Conservation (phyloP, 1,140 invertebrate species). For the Drosophila oshimai region DNA sequence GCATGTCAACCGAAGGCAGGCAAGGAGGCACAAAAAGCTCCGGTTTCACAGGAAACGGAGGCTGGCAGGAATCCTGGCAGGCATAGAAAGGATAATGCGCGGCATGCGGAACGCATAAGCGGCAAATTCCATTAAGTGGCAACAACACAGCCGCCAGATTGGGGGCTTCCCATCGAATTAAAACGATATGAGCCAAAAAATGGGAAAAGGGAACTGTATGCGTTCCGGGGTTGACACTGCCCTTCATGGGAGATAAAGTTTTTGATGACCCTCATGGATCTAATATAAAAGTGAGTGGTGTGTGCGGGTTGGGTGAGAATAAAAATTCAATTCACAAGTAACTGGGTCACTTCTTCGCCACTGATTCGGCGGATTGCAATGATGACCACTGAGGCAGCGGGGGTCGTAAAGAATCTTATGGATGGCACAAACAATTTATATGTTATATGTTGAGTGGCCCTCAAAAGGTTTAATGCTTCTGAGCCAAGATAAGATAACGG, state of each 20-base stretch:
- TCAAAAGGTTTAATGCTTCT: slow-evolving; percentile 43
- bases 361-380: slow-evolving; percentile 1
- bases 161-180: slow-evolving; percentile 51
- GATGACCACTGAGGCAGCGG: slow-evolving; percentile 25
- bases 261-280: slow-evolving; percentile 52
- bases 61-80: slow-evolving; percentile 21
- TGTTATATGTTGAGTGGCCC: slow-evolving; percentile 47
- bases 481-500: neutral
- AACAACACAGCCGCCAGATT: slow-evolving; percentile 36
- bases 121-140: slow-evolving; percentile 80
- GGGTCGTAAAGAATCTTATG: slow-evolving; percentile 45
- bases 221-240: slow-evolving; percentile 59
- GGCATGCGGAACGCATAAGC: slow-evolving; percentile 80
- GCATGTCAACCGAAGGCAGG: slow-evolving; percentile 35
- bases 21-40: slow-evolving; percentile 19
- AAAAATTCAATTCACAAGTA: slow-evolving; percentile 77
- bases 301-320: slow-evolving; percentile 35
- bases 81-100: slow-evolving; percentile 73
- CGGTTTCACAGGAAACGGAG: slow-evolving; percentile 51
- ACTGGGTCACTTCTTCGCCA: slow-evolving; percentile 55
- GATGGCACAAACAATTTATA: slow-evolving; percentile 48
- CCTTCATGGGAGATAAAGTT: slow-evolving; percentile 72
- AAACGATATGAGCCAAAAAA: slow-evolving; percentile 59
- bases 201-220: neutral
- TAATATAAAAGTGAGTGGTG: neutral